A percentile compares a stretch with the other conserved stretches of the same genome.
Conservation (phyloP, 2,113 vertebrate species). For the Sterna hirundo region DNA sequence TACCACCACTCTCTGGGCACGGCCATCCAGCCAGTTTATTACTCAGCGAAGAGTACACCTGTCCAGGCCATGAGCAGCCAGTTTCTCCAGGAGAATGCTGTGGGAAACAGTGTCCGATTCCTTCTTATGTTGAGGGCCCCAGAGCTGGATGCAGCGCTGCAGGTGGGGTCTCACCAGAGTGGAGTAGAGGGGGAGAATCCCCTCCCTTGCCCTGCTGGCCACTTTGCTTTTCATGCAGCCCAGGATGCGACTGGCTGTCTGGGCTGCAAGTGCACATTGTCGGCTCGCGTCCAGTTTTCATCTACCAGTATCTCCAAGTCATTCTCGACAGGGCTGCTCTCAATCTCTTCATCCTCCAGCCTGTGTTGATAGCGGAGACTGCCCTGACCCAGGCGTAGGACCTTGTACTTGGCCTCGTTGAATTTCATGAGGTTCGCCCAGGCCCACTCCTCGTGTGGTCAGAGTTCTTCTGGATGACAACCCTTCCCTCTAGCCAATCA, state of each 20-base stretch:
- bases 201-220: neutral
- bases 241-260: neutral
- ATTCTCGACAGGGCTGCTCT: neutral
- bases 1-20: too few relatives aligned
- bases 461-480: neutral
- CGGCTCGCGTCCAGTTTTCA: neutral
- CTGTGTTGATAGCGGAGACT: neutral
- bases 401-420: neutral
- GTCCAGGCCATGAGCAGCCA: too few relatives aligned
- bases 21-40: too few relatives aligned
- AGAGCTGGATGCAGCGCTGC: fast-evolving
- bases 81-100: too few relatives aligned
- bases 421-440: neutral
- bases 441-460: neutral
- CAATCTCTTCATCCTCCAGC: neutral
- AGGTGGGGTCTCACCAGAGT: fast-evolving
- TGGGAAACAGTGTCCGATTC: too few relatives aligned
- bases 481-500: neutral
- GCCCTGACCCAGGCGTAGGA: neutral
- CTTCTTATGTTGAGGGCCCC: neutral
- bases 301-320: neutral
- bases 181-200: neutral
- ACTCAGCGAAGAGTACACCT: too few relatives aligned
- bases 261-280: neutral
- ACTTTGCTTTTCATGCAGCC: fast-evolving